Base-by-base conservation (phyloP, 2,113 vertebrate species). In the Notarius quadriscutis region DNA sequence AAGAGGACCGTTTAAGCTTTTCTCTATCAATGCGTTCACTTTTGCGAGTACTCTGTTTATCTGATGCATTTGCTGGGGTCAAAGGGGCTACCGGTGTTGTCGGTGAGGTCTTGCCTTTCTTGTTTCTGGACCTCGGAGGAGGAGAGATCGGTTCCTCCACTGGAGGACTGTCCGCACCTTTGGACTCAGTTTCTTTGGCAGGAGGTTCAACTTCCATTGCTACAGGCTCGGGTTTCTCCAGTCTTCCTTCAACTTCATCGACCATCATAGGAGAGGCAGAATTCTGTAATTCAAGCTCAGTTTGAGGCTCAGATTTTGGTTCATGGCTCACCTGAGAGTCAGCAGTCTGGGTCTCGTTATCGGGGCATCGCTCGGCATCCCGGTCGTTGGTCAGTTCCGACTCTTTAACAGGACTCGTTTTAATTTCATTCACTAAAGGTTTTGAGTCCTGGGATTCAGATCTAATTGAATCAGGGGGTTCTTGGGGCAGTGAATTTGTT, bases 21-120 rank as follows among this genome's bases (percentile, higher is more conserved):
- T 99, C 98, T 84, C 96, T 96, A 92, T 99, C 98, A 86, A 99
- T 99, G 63, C 98, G 96, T 90, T 99, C 97, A 0, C 98, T 99
- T 91, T 99, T 99, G 65, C 98, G 96, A 0, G 97, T 99, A 83
- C 96, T 97, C 0, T 95, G 97, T 90, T 99, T 99, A 92, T 99
- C 98, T 0, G 91, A 78, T 2, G 93, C 62, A 0, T 88, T 91
- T 2, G 93, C 83, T 5, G 93, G 84, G 2, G 93, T 55, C 20
- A 94, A 81, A 0, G 95, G 90, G 3, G 94, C 93, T 89, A 95
- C 94, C 82, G 95, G 91, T 8, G 92, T 88, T 41, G 95, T 86
- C 41, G 95, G 89, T 0, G 96, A 95, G 0, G 95, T 94, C 91
- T 96, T 99, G 63, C 94, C 91, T 20, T 97, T 97, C 90, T 97